These are phyloP conservation scores for Lapara coniferarum DNA, from an alignment of 2,888 invertebrate genomes.

Conservation along the genomic window DNA sequence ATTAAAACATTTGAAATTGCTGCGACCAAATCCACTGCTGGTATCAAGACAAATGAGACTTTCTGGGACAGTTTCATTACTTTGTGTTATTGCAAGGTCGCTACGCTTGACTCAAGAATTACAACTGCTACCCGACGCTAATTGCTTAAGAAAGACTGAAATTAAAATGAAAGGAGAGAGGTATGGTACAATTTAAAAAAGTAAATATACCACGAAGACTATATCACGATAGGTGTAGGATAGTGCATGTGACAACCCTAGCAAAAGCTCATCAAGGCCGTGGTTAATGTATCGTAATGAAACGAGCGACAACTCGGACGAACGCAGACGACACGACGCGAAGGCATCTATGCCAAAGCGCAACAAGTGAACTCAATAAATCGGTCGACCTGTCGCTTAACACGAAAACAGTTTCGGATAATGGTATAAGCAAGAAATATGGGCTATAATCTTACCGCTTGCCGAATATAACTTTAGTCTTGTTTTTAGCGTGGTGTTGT, in stretches of 20 bases:
- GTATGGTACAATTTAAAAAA: slow-evolving; percentile 1
- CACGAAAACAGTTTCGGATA: not conserved
- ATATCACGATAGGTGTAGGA: slow-evolving; percentile 6
- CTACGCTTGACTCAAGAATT: not conserved
- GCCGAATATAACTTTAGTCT: not conserved
- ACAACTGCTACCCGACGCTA: slow-evolving; percentile 15
- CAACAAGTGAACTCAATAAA: slow-evolving; percentile 62
- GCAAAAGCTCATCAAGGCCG: slow-evolving; percentile 36
- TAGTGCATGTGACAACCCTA: slow-evolving; percentile 22
- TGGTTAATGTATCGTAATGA: slow-evolving; percentile 54
- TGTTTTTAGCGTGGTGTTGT: not conserved
- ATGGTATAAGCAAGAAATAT: not conserved
- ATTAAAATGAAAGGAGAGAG: slow-evolving; percentile 14
- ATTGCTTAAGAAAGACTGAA: slow-evolving; percentile 9
- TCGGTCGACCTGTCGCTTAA: slow-evolving; percentile 39
- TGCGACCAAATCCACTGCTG: slow-evolving; percentile 1
- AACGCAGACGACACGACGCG: slow-evolving; percentile 32
- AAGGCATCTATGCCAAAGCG: slow-evolving; percentile 45
- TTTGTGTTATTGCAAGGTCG: slow-evolving; percentile 9
- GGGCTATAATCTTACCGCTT: not conserved
- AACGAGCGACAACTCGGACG: slow-evolving; percentile 47
- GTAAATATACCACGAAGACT: not conserved
- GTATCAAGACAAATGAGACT: slow-evolving; percentile 11
- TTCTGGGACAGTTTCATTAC: slow-evolving; percentile 15
- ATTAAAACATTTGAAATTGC: slow-evolving; percentile 4